Percentiles rank a stretch among this genome's conserved stretches.
Evolutionary conservation across 2,797 vertebrate species (phyloP).

Genomic region (Ctenopoma kingsleyae): DNA sequence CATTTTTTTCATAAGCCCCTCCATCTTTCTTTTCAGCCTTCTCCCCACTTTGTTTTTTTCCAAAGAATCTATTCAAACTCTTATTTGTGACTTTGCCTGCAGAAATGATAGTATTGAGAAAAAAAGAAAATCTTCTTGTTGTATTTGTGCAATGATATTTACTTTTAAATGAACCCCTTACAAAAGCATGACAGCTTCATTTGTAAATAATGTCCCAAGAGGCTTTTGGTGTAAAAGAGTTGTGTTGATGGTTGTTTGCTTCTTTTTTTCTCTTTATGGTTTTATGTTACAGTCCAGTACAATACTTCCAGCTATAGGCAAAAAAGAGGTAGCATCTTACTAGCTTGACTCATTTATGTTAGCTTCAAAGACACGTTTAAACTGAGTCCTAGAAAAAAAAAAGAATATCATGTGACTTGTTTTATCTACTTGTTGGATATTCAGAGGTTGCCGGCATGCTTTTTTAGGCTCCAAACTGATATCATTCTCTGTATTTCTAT

Average conservation of each 20-base stretch:
- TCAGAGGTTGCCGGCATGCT: conserved; percentile 95
- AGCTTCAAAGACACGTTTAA: conserved; percentile 92
- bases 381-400: conserved; percentile 79
- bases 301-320: conserved; percentile 94
- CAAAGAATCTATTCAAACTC: conserved; percentile 90
- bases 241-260: conserved; percentile 97
- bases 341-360: conserved; percentile 96
- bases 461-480: conserved; percentile 92
- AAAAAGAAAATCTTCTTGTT: conserved; percentile 87
- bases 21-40: conserved; percentile 55
- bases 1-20: conserved; percentile 55
- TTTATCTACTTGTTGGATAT: conserved; percentile 97
- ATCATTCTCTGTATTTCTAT: conserved; percentile 82
- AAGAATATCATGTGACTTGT: conserved; percentile 90
- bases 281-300: conserved; percentile 90
- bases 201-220: conserved; percentile 97
- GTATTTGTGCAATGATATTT: conserved; percentile 97
- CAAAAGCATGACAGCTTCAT: conserved; percentile 97
- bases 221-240: conserved; percentile 97
- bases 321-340: conserved; percentile 94
- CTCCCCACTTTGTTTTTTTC: conserved; percentile 81
- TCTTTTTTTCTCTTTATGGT: conserved; percentile 79
- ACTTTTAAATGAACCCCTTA: conserved; percentile 94
- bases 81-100: conserved; percentile 94
- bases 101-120: conserved; percentile 85